Evolutionary conservation across 2,888 invertebrate genomes (phyloP).

Genomic region (Drosophila subquinaria): DNA sequence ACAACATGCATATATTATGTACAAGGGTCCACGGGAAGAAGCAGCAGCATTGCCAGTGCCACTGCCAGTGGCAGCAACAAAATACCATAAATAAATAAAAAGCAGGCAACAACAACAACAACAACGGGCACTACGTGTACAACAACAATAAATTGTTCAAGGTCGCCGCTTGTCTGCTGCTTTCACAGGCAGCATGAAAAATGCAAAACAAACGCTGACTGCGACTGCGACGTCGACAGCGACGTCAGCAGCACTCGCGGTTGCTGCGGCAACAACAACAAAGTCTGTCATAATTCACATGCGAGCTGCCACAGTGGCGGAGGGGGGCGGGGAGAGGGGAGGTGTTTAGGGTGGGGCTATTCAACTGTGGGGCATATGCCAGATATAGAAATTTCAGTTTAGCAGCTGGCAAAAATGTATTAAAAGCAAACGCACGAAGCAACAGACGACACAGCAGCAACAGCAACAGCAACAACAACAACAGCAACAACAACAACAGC

Average conservation of each 20-base stretch:
- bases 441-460: constrained; percentile 49
- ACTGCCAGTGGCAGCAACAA: constrained; percentile 38
- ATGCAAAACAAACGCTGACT: constrained; percentile 81
- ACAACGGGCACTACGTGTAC: constrained; percentile 20
- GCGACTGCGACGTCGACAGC: constrained; percentile 33
- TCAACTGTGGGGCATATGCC: constrained; percentile 22
- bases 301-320: constrained; percentile 37
- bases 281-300: constrained; percentile 82
- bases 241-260: constrained; percentile 50
- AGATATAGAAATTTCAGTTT: constrained; percentile 72
- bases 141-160: constrained; percentile 79
- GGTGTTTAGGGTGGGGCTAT: neutral
- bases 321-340: no score
- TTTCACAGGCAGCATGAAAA: constrained; percentile 73
- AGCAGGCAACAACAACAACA: constrained; percentile 50
- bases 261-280: constrained; percentile 65
- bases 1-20: constrained; percentile 67
- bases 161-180: constrained; percentile 83
- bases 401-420: constrained; percentile 73
- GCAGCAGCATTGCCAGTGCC: constrained; percentile 44
- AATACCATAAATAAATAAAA: constrained; percentile 77
- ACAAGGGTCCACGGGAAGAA: constrained; percentile 55
- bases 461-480: constrained; percentile 37
- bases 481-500: constrained; percentile 27
- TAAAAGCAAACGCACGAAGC: constrained; percentile 71